A percentile compares a stretch with the other conserved stretches of the same genome.
Conservation (phyloP, 2,797 vertebrate genomes). For the Clarias fuscus region DNA sequence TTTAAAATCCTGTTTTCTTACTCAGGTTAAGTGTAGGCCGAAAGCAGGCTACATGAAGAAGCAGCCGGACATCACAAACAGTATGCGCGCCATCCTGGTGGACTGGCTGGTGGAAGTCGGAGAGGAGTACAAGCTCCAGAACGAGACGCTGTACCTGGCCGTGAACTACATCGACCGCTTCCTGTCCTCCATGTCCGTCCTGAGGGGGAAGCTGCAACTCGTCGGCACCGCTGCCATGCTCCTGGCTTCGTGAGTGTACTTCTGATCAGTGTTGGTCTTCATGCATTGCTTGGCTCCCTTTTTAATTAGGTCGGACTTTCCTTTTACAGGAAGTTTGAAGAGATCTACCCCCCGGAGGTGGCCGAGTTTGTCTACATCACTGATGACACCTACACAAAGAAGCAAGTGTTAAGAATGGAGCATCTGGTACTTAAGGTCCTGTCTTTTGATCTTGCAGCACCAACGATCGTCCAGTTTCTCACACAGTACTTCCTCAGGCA, state of each 20-base stretch:
- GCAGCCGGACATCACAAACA: constrained; percentile 96
- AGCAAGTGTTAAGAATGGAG: constrained; percentile 98
- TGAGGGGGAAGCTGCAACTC: constrained; percentile 97
- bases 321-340: constrained; percentile 91
- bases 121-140: constrained; percentile 97
- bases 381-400: constrained; percentile 98
- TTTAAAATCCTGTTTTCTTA: not conserved
- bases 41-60: constrained; percentile 96
- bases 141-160: constrained; percentile 93
- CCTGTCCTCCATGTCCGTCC: constrained; percentile 97
- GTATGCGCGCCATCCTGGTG: constrained; percentile 95
- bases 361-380: constrained; percentile 99
- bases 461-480: constrained; percentile 96
- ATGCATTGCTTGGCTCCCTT: not conserved
- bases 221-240: constrained; percentile 98
- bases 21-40: constrained; percentile 87
- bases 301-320: not conserved
- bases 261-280: not conserved
- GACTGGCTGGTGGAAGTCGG: constrained; percentile 99
- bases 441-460: constrained; percentile 93
- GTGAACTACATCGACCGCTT: constrained; percentile 99
- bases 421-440: constrained; percentile 96
- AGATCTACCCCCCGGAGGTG: constrained; percentile 98
- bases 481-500: constrained; percentile 89
- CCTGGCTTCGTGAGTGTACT: constrained; percentile 89